Evolutionary conservation across 2,888 invertebrate species (phyloP).

Genomic region (Caenorhabditis sinica): DNA sequence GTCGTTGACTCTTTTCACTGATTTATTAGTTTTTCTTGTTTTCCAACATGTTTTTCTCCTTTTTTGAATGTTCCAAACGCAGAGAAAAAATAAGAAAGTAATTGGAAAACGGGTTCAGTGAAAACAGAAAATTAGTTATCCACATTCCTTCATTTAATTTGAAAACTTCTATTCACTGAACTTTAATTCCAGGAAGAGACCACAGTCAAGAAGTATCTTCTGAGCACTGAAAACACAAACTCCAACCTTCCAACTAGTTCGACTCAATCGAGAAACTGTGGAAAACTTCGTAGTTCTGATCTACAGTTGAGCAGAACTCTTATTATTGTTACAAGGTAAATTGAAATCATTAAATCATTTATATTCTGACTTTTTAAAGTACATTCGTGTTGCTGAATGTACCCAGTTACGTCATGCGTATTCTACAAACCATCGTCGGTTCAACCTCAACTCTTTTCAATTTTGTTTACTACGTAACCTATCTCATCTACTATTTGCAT

Average conservation of each 20-base stretch:
- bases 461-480: constrained; percentile 72
- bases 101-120: background rate
- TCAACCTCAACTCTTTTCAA: constrained; percentile 61
- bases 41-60: background rate
- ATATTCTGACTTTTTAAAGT: constrained; percentile 65
- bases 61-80: background rate
- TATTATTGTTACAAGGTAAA: constrained; percentile 82
- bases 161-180: background rate
- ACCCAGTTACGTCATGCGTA: constrained; percentile 79
- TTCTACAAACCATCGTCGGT: constrained; percentile 55
- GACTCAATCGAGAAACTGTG: constrained; percentile 68
- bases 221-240: constrained; percentile 68
- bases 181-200: constrained; percentile 73
- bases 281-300: constrained; percentile 80
- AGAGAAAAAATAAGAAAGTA: background rate
- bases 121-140: too few species aligned
- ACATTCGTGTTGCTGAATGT: constrained; percentile 83
- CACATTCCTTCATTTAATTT: background rate
- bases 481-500: constrained; percentile 81
- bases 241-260: constrained; percentile 63
- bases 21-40: constrained; percentile 24
- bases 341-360: background rate
- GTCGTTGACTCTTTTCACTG: constrained; percentile 27
- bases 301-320: constrained; percentile 82
- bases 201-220: constrained; percentile 77